Conservation (phyloP, 2,113 vertebrate genomes). For the Mormyrus lacerda region DNA sequence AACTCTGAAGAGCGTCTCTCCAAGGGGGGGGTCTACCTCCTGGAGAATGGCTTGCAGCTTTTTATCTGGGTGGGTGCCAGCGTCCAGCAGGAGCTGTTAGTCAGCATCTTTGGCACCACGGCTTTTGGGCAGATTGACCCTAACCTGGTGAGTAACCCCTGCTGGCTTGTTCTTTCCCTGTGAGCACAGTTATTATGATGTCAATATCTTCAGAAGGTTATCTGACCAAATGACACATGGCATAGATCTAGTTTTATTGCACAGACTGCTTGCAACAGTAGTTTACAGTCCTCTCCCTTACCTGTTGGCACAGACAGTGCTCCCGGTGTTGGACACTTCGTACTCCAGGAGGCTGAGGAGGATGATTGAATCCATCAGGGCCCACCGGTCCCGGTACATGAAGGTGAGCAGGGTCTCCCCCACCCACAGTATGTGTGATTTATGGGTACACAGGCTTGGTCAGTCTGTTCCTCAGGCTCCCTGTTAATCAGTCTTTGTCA, state of each 20-base stretch:
- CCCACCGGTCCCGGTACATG: constrained; percentile 90
- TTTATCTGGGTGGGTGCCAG: constrained; percentile 95
- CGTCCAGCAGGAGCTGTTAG: constrained; percentile 84
- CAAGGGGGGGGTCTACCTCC: constrained; percentile 87
- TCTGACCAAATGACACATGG: neutral
- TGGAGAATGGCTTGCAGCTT: constrained; percentile 92
- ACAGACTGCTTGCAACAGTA: neutral
- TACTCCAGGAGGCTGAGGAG: constrained; percentile 84
- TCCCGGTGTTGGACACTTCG: constrained; percentile 88
- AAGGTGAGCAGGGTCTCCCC: constrained; percentile 66
- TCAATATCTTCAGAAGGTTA: neutral
- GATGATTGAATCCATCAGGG: constrained; percentile 75
- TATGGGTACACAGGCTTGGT: neutral
- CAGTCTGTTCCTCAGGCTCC: neutral
- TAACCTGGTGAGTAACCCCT: constrained; percentile 66
- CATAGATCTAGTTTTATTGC: neutral
- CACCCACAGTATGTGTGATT: neutral
- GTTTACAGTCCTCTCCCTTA: neutral
- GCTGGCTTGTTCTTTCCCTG: neutral
- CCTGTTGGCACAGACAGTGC: constrained; percentile 57
- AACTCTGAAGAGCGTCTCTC: constrained; percentile 89
- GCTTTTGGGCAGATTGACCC: constrained; percentile 87
- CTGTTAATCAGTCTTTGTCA: neutral
- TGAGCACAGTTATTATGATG: neutral
- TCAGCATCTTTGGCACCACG: constrained; percentile 81